Evolutionary conservation across 1,140 invertebrate genomes (phyloP).

Genomic region (Protaetia brevitarsis): DNA sequence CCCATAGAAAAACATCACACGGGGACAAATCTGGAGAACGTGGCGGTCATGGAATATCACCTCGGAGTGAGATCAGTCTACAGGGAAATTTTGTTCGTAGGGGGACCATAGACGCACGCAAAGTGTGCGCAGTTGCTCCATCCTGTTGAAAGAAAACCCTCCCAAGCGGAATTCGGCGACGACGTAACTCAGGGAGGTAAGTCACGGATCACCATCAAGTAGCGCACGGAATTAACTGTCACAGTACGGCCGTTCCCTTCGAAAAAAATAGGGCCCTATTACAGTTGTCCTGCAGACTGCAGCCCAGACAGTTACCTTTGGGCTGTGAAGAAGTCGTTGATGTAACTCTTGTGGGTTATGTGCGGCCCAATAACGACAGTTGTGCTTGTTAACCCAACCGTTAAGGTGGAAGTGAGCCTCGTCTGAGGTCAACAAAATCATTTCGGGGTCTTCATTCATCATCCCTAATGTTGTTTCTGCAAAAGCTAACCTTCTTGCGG

Average conservation of each 20-base stretch:
- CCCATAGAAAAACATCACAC: background rate
- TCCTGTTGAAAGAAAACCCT: too few species aligned
- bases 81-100: background rate
- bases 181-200: background rate
- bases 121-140: background rate
- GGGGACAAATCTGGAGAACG: background rate
- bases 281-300: background rate
- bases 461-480: too few species aligned
- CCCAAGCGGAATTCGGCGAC: background rate
- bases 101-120: background rate
- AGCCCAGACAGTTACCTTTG: background rate
- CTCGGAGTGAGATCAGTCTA: too few species aligned
- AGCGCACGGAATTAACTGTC: too few species aligned
- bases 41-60: too few species aligned
- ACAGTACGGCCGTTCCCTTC: too few species aligned
- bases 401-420: background rate
- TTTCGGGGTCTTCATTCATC: too few species aligned
- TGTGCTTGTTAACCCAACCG: background rate
- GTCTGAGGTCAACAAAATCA: too few species aligned
- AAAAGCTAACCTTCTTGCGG: background rate
- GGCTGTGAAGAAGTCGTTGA: too few species aligned
- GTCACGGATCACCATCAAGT: background rate
- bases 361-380: background rate
- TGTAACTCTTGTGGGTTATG: too few species aligned
- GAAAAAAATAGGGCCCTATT: background rate